Conservation (phyloP, 2,797 vertebrate genomes). For the Tokudaia muenninki region DNA sequence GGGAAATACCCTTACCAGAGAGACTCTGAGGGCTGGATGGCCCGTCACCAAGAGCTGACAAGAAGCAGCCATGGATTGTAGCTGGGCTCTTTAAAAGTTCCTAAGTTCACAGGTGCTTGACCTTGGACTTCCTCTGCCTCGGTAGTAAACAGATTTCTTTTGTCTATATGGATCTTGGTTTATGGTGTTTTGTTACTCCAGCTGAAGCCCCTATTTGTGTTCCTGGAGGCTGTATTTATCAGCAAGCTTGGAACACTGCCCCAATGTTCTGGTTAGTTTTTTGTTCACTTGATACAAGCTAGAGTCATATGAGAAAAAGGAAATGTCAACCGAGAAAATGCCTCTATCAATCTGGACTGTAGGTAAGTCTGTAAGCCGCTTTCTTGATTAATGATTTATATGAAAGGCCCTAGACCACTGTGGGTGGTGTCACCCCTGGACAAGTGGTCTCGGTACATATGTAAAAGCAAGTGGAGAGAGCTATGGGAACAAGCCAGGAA, state of each 20-base stretch:
- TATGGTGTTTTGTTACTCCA: not conserved
- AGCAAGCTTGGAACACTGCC: not conserved
- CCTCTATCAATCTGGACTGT: not conserved
- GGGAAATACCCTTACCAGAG: not conserved
- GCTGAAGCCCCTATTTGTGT: not conserved
- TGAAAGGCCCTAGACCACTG: not conserved
- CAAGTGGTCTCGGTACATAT: not conserved
- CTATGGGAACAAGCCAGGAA: not conserved
- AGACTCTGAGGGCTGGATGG: no score
- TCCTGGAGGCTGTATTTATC: not conserved
- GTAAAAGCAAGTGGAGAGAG: not conserved
- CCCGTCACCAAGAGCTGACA: not conserved
- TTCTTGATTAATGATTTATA: not conserved
- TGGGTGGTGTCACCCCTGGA: not conserved
- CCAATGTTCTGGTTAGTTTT: not conserved
- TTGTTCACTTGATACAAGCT: not conserved
- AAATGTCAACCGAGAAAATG: not conserved
- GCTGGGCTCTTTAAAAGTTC: not conserved
- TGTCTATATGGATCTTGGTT: not conserved
- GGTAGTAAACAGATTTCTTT: not conserved
- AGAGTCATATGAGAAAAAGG: not conserved
- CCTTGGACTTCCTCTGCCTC: not conserved
- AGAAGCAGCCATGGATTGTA: no score
- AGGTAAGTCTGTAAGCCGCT: not conserved
- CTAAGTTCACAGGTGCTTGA: accelerated